Percentiles rank a stretch among this genome's conserved stretches.
Conservation (phyloP, 2,113 vertebrate species). For the Ceratotherium simum region DNA sequence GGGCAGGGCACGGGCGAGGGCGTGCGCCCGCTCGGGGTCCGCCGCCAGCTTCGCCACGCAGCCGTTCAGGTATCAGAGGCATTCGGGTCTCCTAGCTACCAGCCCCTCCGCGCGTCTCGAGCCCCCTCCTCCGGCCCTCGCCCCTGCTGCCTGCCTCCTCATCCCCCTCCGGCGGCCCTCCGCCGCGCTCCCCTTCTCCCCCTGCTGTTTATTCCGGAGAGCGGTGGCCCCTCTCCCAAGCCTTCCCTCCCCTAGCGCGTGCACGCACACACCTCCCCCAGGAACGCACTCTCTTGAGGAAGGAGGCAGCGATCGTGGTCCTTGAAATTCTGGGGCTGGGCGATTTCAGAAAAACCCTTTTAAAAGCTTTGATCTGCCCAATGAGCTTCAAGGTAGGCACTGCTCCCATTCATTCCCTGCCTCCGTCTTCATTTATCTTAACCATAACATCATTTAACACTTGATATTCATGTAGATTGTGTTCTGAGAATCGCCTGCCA, state of each 20-base stretch:
- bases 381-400: neutral
- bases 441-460: neutral
- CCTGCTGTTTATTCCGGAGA: conserved; percentile 14
- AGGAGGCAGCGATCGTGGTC: neutral
- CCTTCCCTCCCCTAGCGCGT: neutral
- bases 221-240: neutral
- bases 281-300: neutral
- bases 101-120: neutral
- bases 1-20: neutral
- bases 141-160: neutral
- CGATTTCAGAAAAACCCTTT: neutral
- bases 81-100: neutral
- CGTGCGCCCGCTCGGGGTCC: neutral
- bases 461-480: neutral
- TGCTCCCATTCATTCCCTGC: neutral
- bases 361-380: neutral
- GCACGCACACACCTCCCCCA: conserved; percentile 41
- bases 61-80: neutral
- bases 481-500: neutral
- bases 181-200: neutral
- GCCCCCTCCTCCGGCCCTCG: neutral
- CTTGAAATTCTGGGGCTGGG: neutral
- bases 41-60: neutral
- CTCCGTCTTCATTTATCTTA: neutral
- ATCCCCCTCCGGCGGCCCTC: neutral